Evolutionary conservation across 2,113 vertebrate species (phyloP).

Genomic region (Aptenodytes patagonicus): DNA sequence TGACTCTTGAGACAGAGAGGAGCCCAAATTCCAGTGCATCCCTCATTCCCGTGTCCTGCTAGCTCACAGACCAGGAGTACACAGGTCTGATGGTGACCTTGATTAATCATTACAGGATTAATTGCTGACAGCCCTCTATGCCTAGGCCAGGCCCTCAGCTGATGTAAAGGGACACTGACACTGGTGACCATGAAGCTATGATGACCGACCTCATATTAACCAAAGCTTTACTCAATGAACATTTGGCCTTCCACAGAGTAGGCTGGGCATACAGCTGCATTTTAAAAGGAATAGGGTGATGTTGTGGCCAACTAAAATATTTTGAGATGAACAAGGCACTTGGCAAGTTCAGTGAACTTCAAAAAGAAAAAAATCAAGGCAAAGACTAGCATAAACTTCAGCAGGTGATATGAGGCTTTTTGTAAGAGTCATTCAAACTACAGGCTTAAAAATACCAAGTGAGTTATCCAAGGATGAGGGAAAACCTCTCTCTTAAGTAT

Average conservation of each 20-base stretch:
- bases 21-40: not conserved
- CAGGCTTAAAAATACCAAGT: not conserved
- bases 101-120: conserved; percentile 25
- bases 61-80: not conserved
- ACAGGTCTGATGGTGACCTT: not conserved
- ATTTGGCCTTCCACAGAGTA: not conserved
- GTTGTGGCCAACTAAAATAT: not conserved
- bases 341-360: not conserved
- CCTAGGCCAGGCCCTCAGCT: not conserved
- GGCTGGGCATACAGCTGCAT: not conserved
- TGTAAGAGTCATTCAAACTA: not conserved
- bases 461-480: not conserved
- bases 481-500: not conserved
- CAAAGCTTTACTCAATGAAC: not conserved
- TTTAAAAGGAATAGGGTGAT: not conserved
- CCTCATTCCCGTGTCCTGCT: not conserved
- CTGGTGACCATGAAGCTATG: not conserved
- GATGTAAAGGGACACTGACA: not conserved
- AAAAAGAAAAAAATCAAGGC: not conserved
- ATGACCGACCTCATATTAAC: not conserved
- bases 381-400: not conserved
- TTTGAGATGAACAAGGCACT: not conserved
- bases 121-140: not conserved
- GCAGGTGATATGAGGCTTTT: not conserved
- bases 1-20: not conserved